Conservation (phyloP, 2,888 invertebrate genomes). For the Antheraea assamensis region DNA sequence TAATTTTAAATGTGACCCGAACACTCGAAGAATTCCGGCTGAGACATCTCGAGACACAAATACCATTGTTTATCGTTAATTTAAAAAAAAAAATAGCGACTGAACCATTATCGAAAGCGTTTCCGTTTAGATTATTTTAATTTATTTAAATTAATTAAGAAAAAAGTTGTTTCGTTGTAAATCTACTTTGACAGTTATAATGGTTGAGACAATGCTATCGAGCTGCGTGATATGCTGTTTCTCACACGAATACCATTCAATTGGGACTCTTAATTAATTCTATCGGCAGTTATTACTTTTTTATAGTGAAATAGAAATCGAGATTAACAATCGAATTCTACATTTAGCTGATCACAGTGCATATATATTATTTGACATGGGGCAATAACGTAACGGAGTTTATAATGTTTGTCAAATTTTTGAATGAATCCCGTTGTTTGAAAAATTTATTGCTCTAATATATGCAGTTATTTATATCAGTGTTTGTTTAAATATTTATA, state of each 20-base stretch:
- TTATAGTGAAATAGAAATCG: neutral
- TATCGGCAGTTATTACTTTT: neutral
- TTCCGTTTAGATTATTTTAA: slow-evolving; percentile 21
- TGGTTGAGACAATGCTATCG: slow-evolving; percentile 20
- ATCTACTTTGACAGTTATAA: slow-evolving; percentile 22
- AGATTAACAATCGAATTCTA: slow-evolving; percentile 1
- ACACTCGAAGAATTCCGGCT: neutral
- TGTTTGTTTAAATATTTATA: too few relatives aligned
- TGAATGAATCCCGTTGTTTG: neutral
- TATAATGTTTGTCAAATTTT: neutral
- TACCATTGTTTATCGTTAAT: slow-evolving; percentile 1
- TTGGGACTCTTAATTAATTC: neutral
- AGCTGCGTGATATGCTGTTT: slow-evolving; percentile 26
- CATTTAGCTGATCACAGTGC: neutral
- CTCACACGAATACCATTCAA: slow-evolving; percentile 4
- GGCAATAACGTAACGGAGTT: neutral
- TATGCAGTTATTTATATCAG: too few relatives aligned
- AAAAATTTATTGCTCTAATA: neutral
- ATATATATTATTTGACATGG: neutral
- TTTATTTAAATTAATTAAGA: slow-evolving; percentile 26
- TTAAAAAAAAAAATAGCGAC: neutral
- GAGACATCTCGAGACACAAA: slow-evolving; percentile 3
- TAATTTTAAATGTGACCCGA: neutral
- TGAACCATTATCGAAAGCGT: neutral
- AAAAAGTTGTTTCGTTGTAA: slow-evolving; percentile 16